Percentiles rank a stretch among this genome's conserved stretches.
Conservation (phyloP, 1,140 invertebrate species). For the Pomacea maculata region DNA sequence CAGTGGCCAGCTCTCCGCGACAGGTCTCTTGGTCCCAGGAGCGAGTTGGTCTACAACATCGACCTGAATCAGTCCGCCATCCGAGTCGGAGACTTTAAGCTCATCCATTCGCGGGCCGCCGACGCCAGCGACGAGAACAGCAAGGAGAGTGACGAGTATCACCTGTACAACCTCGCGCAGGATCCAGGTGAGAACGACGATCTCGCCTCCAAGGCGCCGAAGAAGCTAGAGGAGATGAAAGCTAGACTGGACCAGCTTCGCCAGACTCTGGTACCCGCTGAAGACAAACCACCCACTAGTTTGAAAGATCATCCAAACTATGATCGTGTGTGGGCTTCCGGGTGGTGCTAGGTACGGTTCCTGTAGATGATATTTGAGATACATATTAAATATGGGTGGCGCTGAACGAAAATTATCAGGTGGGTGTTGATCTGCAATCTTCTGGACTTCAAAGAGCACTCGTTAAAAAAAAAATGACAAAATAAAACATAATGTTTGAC, state of each 20-base stretch:
- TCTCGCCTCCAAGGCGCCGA: background rate
- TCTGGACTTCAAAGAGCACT: background rate
- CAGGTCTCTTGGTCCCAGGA: background rate
- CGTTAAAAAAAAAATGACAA: background rate
- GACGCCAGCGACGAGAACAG: background rate
- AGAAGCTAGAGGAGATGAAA: background rate
- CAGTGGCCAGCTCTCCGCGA: slow-evolving; percentile 10
- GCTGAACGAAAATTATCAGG: background rate
- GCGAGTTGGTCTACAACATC: slow-evolving; percentile 12
- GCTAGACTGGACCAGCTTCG: background rate
- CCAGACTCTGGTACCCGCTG: background rate
- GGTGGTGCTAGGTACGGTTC: slow-evolving; percentile 5
- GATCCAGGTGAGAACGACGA: slow-evolving; percentile 16
- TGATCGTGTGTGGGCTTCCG: background rate
- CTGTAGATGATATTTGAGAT: background rate
- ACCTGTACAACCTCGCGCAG: slow-evolving; percentile 10
- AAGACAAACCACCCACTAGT: background rate
- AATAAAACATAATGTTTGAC: background rate
- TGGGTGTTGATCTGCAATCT: background rate
- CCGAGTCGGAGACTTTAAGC: slow-evolving; percentile 9
- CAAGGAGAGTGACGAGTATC: background rate
- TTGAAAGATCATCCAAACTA: background rate
- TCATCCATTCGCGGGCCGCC: background rate
- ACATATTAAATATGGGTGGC: background rate
- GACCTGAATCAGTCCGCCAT: slow-evolving; percentile 16